Evolutionary conservation across 2,113 vertebrate species (phyloP).

Genomic region (Hippocampus abdominalis): DNA sequence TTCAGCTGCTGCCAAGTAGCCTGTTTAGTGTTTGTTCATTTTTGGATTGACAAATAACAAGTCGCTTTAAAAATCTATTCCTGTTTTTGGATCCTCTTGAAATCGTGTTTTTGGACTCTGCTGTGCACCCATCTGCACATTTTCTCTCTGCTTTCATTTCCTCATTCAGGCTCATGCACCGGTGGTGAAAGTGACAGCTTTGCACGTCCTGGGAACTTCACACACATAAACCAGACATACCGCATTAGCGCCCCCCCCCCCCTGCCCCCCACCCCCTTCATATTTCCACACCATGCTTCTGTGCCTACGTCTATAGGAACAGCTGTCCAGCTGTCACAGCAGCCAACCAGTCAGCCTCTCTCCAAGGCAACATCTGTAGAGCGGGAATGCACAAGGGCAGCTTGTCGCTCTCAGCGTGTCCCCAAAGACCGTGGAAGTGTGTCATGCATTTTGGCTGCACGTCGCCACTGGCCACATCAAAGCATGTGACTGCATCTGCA

Average conservation of each 20-base stretch:
- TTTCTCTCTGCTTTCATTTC: constrained; percentile 35
- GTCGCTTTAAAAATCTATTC: constrained; percentile 10
- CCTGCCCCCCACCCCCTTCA: constrained; percentile 6
- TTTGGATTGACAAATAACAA: constrained; percentile 22
- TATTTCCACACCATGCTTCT: constrained; percentile 61
- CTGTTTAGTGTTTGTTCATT: constrained; percentile 28
- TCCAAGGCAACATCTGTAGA: constrained; percentile 74
- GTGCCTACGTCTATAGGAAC: constrained; percentile 70
- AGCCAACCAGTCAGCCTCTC: constrained; percentile 69
- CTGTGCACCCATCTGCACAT: constrained; percentile 61
- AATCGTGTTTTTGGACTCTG: constrained; percentile 42
- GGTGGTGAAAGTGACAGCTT: constrained; percentile 66
- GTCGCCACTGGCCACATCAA: constrained; percentile 61
- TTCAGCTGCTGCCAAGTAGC: constrained; percentile 11
- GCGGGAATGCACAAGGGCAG: constrained; percentile 55
- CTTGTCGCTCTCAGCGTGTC: constrained; percentile 50
- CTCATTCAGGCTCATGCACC: constrained; percentile 56
- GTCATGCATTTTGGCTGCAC: constrained; percentile 62
- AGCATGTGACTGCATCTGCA: constrained; percentile 48
- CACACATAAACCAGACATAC: constrained; percentile 63
- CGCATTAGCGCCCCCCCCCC: constrained; percentile 2
- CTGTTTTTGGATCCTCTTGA: constrained; percentile 37
- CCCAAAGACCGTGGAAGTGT: constrained; percentile 60
- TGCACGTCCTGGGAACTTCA: constrained; percentile 68
- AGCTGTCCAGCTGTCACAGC: constrained; percentile 79